These are phyloP conservation scores for Theodoxus fluviatilis DNA, from an alignment of 2,888 invertebrate species.

Conservation along the genomic window DNA sequence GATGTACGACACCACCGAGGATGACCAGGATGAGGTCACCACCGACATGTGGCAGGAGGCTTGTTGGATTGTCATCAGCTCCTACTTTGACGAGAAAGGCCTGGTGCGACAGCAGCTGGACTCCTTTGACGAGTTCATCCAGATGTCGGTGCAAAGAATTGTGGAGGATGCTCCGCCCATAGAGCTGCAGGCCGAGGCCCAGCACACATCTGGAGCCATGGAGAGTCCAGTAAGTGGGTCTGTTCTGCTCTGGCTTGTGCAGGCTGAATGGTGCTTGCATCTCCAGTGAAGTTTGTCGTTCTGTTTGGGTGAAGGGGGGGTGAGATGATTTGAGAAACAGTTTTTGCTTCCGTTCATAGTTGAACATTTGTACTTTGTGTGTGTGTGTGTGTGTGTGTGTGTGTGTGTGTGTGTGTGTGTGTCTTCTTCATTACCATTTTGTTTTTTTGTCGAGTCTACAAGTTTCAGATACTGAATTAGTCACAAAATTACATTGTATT, in stretches of 20 bases:
- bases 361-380: no score
- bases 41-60: slow-evolving; percentile 99
- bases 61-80: slow-evolving; percentile 99
- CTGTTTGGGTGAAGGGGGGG: no score
- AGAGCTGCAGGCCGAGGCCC: slow-evolving; percentile 94
- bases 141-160: slow-evolving; percentile 99
- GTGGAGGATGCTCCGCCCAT: slow-evolving; percentile 99
- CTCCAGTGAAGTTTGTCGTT: not conserved
- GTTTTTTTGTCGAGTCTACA: no score
- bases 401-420: no score
- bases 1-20: slow-evolving; percentile 46
- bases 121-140: slow-evolving; percentile 99
- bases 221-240: slow-evolving; percentile 61
- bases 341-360: no score
- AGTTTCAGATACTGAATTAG: no score
- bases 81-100: slow-evolving; percentile 99
- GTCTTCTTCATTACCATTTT: no score
- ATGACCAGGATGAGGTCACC: slow-evolving; percentile 84
- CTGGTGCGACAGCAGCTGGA: slow-evolving; percentile 98
- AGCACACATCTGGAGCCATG: slow-evolving; percentile 91
- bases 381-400: no score
- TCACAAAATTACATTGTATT: no score
- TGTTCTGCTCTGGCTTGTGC: no score
- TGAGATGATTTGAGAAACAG: no score
- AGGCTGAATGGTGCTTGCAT: no score